Conservation (phyloP, 2,888 invertebrate genomes). For the Drosophila picticornis region DNA sequence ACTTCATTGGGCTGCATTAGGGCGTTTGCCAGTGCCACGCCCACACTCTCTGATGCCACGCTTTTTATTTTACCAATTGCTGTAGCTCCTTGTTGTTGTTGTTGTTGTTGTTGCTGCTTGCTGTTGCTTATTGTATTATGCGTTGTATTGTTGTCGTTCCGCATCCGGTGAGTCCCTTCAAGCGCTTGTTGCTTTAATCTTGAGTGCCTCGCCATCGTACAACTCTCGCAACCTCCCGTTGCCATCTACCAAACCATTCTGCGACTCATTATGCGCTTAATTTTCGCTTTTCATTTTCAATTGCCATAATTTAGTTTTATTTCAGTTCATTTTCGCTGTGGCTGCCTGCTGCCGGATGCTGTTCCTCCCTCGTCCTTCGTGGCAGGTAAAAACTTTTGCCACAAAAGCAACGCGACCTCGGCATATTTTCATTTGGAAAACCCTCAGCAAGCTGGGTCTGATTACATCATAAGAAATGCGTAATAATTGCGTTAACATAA, state of each 20-base stretch:
- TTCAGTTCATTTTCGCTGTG: constrained; percentile 71
- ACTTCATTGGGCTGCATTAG: constrained; percentile 48
- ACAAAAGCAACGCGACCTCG: constrained; percentile 40
- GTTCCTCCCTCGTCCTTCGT: background rate
- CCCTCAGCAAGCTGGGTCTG: constrained; percentile 71
- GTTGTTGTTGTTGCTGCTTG: constrained; percentile 23
- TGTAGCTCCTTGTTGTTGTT: background rate
- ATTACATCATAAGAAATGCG: constrained; percentile 82
- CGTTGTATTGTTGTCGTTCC: constrained; percentile 57
- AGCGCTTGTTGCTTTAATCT: constrained; percentile 75
- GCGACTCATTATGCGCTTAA: constrained; percentile 78
- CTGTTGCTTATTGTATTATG: constrained; percentile 68
- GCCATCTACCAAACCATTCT: constrained; percentile 8
- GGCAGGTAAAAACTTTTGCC: constrained; percentile 58
- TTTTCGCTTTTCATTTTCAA: constrained; percentile 83
- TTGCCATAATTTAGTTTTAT: constrained; percentile 82
- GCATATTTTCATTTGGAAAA: constrained; percentile 73
- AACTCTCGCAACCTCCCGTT: background rate
- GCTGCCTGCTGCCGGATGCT: constrained; percentile 8
- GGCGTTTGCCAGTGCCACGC: constrained; percentile 35
- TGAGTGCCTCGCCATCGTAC: constrained; percentile 8
- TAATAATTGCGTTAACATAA: constrained; percentile 80
- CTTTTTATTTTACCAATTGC: constrained; percentile 2
- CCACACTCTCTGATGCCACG: constrained; percentile 16
- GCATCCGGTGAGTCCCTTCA: constrained; percentile 33